Evolutionary conservation across 2,888 invertebrate species (phyloP).

Genomic region (Dasypolia templi): DNA sequence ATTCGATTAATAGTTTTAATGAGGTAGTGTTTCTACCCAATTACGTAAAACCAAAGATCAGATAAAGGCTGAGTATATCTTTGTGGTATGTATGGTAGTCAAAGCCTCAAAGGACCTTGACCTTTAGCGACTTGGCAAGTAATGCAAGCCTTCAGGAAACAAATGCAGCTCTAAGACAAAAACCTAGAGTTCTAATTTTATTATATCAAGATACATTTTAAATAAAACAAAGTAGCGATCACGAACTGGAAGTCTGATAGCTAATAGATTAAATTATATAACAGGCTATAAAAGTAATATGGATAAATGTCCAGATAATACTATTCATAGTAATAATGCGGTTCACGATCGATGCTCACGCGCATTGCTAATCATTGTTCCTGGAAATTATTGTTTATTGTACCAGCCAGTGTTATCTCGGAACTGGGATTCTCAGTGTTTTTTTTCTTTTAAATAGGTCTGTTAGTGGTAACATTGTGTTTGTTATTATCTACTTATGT

Average conservation of each 20-base stretch:
- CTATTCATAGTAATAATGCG: constrained; percentile 52
- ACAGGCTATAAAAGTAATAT: constrained; percentile 22
- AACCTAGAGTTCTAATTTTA: background rate
- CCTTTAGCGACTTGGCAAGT: constrained; percentile 20
- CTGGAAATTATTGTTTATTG: constrained; percentile 58
- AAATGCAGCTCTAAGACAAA: background rate
- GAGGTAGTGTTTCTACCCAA: background rate
- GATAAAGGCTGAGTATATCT: constrained; percentile 16
- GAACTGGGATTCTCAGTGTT: constrained; percentile 42
- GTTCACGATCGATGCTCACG: constrained; percentile 61
- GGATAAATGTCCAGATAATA: constrained; percentile 51
- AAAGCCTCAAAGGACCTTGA: constrained; percentile 11
- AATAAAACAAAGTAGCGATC: constrained; percentile 41
- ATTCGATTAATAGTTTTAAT: background rate
- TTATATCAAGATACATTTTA: constrained; percentile 10
- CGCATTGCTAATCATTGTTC: constrained; percentile 61
- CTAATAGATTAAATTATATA: constrained; percentile 33
- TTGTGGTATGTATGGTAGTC: constrained; percentile 8
- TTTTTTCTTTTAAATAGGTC: constrained; percentile 18
- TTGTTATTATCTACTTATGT: no score
- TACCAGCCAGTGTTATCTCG: constrained; percentile 41
- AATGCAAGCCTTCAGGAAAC: constrained; percentile 4
- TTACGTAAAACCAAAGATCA: constrained; percentile 22
- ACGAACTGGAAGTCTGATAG: constrained; percentile 28
- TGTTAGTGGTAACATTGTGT: background rate